A percentile compares a stretch with the other conserved stretches of the same genome.
These are phyloP conservation scores for Empis stercorea DNA, from an alignment of 2,888 invertebrate species.

Conservation along the genomic window DNA sequence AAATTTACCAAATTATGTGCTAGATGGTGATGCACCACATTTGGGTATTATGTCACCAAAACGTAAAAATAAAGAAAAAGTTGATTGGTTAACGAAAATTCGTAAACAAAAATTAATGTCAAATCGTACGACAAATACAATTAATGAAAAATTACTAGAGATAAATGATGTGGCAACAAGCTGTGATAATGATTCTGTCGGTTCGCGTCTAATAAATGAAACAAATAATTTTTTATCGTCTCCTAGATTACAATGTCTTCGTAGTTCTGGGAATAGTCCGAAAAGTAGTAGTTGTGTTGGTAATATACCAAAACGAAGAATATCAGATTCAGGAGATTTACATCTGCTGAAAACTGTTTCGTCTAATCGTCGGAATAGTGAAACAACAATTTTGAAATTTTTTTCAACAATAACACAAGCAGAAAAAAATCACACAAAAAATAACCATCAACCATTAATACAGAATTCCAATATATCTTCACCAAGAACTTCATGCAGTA, in stretches of 20 bases:
- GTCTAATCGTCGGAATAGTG: conserved; percentile 30
- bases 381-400: conserved; percentile 32
- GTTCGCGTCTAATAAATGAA: background rate
- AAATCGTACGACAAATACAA: conserved; percentile 18
- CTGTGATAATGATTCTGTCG: background rate
- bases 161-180: conserved; percentile 1
- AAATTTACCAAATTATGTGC: conserved; percentile 63
- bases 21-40: conserved; percentile 67
- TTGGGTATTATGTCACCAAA: conserved; percentile 53
- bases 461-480: background rate
- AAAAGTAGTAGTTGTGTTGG: conserved; percentile 7
- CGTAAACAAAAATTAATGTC: conserved; percentile 41
- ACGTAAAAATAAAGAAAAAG: conserved; percentile 46
- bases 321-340: conserved; percentile 19
- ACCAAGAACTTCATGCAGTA: background rate
- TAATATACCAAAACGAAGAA: conserved; percentile 23
- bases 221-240: conserved; percentile 18
- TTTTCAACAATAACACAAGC: conserved; percentile 26
- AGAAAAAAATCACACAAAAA: conserved; percentile 9
- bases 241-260: conserved; percentile 28
- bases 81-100: conserved; percentile 60
- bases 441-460: conserved; percentile 9
- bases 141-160: conserved; percentile 20
- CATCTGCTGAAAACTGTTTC: conserved; percentile 18
- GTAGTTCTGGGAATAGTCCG: conserved; percentile 25